Conservation (phyloP, 2,113 vertebrate species). For the Panthera leo region DNA sequence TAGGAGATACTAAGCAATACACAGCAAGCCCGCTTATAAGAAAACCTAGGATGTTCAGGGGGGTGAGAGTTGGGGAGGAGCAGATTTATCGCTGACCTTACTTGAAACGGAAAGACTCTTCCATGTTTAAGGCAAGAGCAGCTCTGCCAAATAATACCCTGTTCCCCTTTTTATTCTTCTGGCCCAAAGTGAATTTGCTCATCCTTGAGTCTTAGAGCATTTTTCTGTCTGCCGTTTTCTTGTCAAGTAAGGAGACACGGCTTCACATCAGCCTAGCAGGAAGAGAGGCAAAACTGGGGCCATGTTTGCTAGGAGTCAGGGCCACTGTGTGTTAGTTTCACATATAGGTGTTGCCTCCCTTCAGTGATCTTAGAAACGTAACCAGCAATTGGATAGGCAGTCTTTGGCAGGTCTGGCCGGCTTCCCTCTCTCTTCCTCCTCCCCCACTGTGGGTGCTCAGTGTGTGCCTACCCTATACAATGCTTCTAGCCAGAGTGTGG, state of each 20-base stretch:
- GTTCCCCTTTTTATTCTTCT: background rate
- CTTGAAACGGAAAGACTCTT: background rate
- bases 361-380: background rate
- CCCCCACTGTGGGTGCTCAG: too few relatives aligned
- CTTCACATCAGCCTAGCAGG: background rate
- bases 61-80: background rate
- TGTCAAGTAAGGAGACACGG: background rate
- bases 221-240: conserved; percentile 26
- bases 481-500: background rate
- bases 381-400: background rate
- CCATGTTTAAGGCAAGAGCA: background rate
- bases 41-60: background rate
- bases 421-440: background rate
- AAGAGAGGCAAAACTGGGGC: background rate
- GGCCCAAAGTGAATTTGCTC: background rate
- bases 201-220: conserved; percentile 19
- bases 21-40: background rate
- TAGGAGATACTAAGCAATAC: background rate
- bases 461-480: background rate
- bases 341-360: background rate
- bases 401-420: too few relatives aligned
- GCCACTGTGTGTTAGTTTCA: background rate
- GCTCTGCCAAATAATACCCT: background rate
- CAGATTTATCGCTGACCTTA: background rate
- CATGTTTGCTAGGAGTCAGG: background rate